A percentile compares a stretch with the other conserved stretches of the same genome.
These are phyloP conservation scores for Malurus cyaneus DNA, from an alignment of 2,113 vertebrate species.

Conservation along the genomic window DNA sequence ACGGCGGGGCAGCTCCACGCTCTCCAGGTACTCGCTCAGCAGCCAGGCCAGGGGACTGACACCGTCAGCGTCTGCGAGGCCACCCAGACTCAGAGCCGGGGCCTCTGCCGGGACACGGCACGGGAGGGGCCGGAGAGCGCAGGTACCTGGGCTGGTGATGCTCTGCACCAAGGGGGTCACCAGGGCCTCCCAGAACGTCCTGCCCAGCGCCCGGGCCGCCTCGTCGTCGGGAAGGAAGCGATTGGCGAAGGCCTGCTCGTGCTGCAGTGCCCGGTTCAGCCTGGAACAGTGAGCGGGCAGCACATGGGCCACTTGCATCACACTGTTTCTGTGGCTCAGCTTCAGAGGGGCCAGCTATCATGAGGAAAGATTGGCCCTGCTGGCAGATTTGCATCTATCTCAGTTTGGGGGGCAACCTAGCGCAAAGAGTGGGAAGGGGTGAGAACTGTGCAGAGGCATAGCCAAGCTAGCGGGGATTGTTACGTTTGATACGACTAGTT, in stretches of 20 bases:
- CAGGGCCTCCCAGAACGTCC: conserved; percentile 93
- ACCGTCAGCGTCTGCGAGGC: conserved; percentile 35
- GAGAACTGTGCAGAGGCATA: too few relatives aligned
- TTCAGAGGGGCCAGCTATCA: too few relatives aligned
- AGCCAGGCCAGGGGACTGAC: conserved; percentile 88
- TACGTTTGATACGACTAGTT: too few relatives aligned
- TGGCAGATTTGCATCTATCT: too few relatives aligned
- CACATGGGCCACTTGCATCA: too few relatives aligned
- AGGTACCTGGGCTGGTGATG: conserved; percentile 84
- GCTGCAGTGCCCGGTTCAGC: conserved; percentile 85
- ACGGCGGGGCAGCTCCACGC: conserved; percentile 50
- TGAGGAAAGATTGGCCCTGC: too few relatives aligned
- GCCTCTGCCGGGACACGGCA: background rate
- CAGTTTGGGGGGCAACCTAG: too few relatives aligned
- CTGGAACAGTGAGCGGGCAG: conserved; percentile 44
- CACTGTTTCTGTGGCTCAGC: too few relatives aligned
- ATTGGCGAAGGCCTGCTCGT: conserved; percentile 90
- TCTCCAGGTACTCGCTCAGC: conserved; percentile 86
- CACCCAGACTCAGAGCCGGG: background rate
- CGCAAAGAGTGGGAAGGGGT: too few relatives aligned
- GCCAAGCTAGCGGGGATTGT: too few relatives aligned
- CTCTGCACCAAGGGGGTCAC: conserved; percentile 87
- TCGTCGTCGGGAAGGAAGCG: conserved; percentile 88
- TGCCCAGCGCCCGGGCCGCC: conserved; percentile 86
- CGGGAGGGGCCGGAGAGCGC: fast-evolving